Conservation (phyloP, 2,888 invertebrate species). For the Hyles lineata region DNA sequence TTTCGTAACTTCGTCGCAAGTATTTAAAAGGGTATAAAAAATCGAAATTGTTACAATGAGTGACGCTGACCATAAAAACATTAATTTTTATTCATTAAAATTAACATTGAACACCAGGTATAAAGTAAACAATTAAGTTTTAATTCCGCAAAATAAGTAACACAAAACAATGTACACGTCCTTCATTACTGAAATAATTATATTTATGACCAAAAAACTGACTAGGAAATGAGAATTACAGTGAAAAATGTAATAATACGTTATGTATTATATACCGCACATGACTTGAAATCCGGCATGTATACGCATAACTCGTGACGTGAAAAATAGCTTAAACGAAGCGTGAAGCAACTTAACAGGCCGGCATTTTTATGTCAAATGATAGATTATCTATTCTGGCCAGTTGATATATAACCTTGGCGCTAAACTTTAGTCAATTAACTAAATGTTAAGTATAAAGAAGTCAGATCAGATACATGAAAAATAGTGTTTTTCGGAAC, state of each 20-base stretch:
- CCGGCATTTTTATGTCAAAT: too few species aligned
- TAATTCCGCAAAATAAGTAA: background rate
- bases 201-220: background rate
- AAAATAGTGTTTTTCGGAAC: too few species aligned
- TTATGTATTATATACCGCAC: constrained; percentile 1
- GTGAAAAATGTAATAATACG: background rate
- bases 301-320: constrained; percentile 26
- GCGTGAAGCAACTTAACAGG: too few species aligned
- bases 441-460: too few species aligned
- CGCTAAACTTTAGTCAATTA: too few species aligned
- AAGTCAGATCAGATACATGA: too few species aligned
- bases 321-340: constrained; percentile 18
- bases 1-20: too few species aligned
- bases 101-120: background rate
- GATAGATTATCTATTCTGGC: too few species aligned
- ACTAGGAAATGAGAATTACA: constrained; percentile 5
- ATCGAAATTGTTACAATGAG: too few species aligned
- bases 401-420: too few species aligned
- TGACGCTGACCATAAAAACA: background rate
- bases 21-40: too few species aligned
- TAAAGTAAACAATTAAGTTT: background rate
- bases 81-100: background rate
- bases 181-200: background rate
- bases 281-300: constrained; percentile 11
- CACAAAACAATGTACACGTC: background rate